Evolutionary conservation across 2,888 invertebrate genomes (phyloP), one percentile per base, ranked within the genome.

Genomic region (Troilus luridus): DNA sequence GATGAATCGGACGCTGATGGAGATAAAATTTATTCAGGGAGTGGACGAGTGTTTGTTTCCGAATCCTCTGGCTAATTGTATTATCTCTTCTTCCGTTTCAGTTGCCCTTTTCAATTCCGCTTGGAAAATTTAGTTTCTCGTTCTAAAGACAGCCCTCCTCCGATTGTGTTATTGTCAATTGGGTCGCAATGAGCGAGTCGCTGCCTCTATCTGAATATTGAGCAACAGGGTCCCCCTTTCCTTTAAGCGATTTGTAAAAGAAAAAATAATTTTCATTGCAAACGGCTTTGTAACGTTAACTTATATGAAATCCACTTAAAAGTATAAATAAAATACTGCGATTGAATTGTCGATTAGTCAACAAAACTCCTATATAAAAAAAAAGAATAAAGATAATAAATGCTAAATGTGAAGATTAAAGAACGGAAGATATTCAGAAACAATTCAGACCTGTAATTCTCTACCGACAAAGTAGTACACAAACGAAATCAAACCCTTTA

Each of bases 51-150:
- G 54, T 54, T 85, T 85, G 41, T 56, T 54, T 85, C 12, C 1
- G 85, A 85, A 58, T n/a, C 6, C n/a, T n/a, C 19, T n/a, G 9
- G 85, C 56, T 85, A 85, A 85, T 58, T 56, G 85, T 56, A 0
- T 85, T 85, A 85, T 85, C 85, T 85, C 85, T 56, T 85, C 56
- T 85, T 85, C 85, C 85, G 56, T 85, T 85, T 85, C 85, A 85
- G 54, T 85, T 54, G 56, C n/a, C 56, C 56, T 12, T 85, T 85
- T 85, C 85, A 85, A 56, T 85, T 85, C 85, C 85, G 81, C 81
- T 81, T 54, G 85, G 85, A 85, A 56, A 58, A 85, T 85, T 54
- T 41, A 58, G 85, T 56, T 85, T 10, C 56, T 3, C 41, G 56
- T 12, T 17, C 41, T 77, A 19, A 77, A 77, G 72, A 41, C 72